phyloP scores from a whole-genome alignment of 2,113 vertebrate species.

The Pholis gunnellus region DNA sequence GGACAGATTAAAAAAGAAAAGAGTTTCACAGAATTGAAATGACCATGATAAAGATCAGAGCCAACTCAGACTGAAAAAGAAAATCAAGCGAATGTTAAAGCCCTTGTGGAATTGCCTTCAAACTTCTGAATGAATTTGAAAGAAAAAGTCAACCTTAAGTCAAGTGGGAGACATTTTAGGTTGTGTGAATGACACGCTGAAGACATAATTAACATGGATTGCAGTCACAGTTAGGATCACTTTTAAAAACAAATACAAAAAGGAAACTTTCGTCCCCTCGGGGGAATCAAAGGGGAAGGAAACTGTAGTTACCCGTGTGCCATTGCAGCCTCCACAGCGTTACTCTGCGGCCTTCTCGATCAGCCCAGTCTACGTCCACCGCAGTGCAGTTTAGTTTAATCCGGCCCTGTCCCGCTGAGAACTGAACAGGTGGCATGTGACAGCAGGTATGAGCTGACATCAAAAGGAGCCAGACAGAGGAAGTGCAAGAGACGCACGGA shows the following conservation, averaged over 20 bases:
- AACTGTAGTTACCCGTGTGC: background rate
- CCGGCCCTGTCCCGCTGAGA: conserved; percentile 62
- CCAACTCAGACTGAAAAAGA: conserved; percentile 26
- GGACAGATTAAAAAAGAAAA: conserved; percentile 60
- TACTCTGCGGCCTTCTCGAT: background rate
- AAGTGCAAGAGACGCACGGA: conserved; percentile 24
- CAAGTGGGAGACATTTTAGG: background rate
- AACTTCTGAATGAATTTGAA: conserved; percentile 10
- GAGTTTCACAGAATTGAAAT: conserved; percentile 56
- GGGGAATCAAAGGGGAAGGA: background rate
- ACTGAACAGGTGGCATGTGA: conserved; percentile 79
- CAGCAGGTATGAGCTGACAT: conserved; percentile 79
- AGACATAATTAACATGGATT: background rate
- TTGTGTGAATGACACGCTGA: background rate
- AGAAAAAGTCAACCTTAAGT: conserved; percentile 2
- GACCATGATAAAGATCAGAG: conserved; percentile 72
- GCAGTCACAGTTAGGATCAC: background rate
- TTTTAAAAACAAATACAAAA: background rate
- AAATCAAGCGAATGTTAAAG: conserved; percentile 50
- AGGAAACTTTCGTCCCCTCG: background rate
- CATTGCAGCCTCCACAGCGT: background rate
- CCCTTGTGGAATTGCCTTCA: conserved; percentile 5
- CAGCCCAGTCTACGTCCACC: conserved; percentile 16
- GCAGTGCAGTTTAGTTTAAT: conserved; percentile 48
- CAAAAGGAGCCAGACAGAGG: conserved; percentile 70